A percentile compares a stretch with the other conserved stretches of the same genome.
These are phyloP conservation scores for Glaucopsyche alexis DNA, from an alignment of 2,888 invertebrate genomes.

Conservation along the genomic window DNA sequence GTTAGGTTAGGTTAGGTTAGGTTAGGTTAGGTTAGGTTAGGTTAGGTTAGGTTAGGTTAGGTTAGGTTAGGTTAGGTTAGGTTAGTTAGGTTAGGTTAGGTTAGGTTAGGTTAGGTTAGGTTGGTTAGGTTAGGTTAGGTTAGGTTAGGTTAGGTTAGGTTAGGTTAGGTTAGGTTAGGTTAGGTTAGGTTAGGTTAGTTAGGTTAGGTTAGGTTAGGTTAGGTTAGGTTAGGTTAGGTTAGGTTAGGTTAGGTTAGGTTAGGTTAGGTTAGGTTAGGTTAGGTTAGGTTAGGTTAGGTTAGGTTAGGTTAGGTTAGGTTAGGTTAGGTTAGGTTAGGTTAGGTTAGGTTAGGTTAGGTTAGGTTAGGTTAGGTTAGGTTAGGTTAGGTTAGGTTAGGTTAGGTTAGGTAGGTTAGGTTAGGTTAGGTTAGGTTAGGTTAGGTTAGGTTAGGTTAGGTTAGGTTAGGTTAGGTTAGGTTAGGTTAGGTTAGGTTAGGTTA, in stretches of 20 bases:
- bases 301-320: conserved; percentile 40
- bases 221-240: conserved; percentile 36
- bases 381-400: conserved; percentile 39
- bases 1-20: conserved; percentile 36
- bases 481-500: conserved; percentile 41
- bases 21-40: conserved; percentile 44
- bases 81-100: conserved; percentile 43
- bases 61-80: conserved; percentile 44
- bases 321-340: conserved; percentile 37
- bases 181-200: conserved; percentile 40
- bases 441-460: conserved; percentile 41
- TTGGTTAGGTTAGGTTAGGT: conserved; percentile 44
- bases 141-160: conserved; percentile 44
- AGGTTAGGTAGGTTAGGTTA: conserved; percentile 38
- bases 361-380: conserved; percentile 38
- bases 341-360: conserved; percentile 39
- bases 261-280: conserved; percentile 36
- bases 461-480: conserved; percentile 39
- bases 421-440: conserved; percentile 40
- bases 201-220: conserved; percentile 41
- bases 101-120: conserved; percentile 42
- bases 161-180: conserved; percentile 45
- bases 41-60: conserved; percentile 32
- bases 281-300: conserved; percentile 38
- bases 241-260: conserved; percentile 41